Percentiles rank a stretch among this genome's conserved stretches.
phyloP scores from a whole-genome alignment of 2,113 vertebrate genomes.

The Ploceus nigricollis region DNA sequence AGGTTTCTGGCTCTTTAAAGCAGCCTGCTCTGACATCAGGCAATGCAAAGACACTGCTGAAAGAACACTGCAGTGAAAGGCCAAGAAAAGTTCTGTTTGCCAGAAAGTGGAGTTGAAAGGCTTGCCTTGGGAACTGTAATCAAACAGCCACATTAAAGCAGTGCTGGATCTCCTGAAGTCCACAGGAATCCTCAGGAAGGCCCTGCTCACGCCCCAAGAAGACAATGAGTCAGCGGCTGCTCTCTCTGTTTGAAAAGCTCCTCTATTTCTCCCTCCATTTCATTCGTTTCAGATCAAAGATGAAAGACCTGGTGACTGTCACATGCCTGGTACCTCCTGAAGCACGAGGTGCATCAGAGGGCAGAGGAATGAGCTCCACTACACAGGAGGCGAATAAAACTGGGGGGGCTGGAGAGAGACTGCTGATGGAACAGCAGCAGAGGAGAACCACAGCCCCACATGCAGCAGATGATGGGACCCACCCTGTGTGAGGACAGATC shows the following conservation, averaged over 20 bases:
- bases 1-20: conserved; percentile 34
- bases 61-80: conserved; percentile 18
- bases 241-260: not conserved
- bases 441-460: not conserved
- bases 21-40: not conserved
- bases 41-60: conserved; percentile 34
- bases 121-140: conserved; percentile 16
- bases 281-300: not conserved
- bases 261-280: not conserved
- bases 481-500: not conserved
- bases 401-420: not conserved
- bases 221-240: conserved; percentile 4
- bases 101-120: conserved; percentile 46
- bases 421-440: not conserved
- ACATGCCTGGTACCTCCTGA: not conserved
- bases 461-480: not conserved
- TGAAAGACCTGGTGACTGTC: not conserved
- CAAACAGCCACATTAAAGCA: conserved; percentile 37
- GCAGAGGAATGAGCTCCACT: not conserved
- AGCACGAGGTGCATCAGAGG: not conserved
- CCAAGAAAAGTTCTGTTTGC: conserved; percentile 43
- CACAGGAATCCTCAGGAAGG: conserved; percentile 39
- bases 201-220: not conserved
- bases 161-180: not conserved
- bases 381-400: not conserved